Evolutionary conservation across 1,140 invertebrate species (phyloP), one percentile per base, ranked within the genome.

Genomic region (Meteorus sp.): DNA sequence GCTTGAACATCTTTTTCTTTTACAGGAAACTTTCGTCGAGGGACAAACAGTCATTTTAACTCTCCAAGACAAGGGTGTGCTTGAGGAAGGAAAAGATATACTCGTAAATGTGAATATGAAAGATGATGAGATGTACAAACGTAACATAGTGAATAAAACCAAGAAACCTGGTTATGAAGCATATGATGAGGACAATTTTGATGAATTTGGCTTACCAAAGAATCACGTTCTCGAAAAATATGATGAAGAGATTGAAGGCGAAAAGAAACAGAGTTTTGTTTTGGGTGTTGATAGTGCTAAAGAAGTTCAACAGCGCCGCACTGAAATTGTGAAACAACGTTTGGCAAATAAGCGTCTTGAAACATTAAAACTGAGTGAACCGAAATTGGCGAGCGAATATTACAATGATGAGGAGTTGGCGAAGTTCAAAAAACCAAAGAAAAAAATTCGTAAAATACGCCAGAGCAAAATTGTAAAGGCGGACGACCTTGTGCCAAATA

Each of bases 71-170:
- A 89, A 91, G 76, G 90, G 86, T 69, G 88, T 99, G 20, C 81
- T 99, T 23, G 90, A 95, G 62, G 91, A 95, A 47, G 85, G 85
- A 2, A 86, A 85, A 56, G 97, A 99, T 81, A 88, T 94, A 11
- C 82, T 99, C 19, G 87, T 98, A 19, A 99, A 99, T 83, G 93
- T 98, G 1, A 99, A 99, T 77, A 88, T 99, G 72, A 72, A 94
- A 0, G 97, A 99, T 73, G 87, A 96, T 69, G 97, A 99, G 76
- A 85, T 86, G 50, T 94, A 95, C 71, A 90, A 91, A 66, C 76
- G 89, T 82, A 98, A 95, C 84, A 81, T 93, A 41, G 85, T 90
- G 61, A 88, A 91, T 68, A 93, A 90, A 69, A 93, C 92, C 69
- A 89, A 91, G 63, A 93, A 91, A 76, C 86, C 83, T 39, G 85